Base-by-base conservation (phyloP, 2,797 vertebrate species). In the Cuculus canorus region DNA sequence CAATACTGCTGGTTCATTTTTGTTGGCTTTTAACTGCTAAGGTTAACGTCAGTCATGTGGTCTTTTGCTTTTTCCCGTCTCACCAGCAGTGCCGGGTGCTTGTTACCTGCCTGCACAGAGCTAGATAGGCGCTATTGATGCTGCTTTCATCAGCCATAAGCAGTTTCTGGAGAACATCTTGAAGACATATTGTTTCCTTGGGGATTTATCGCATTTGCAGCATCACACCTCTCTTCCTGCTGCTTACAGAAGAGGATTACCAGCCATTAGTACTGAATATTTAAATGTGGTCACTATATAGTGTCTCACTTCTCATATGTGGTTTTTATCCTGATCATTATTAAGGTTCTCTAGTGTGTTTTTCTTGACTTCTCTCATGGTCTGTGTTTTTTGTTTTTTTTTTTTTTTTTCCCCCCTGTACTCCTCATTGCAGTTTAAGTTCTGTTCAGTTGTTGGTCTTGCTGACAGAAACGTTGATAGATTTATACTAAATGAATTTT, bases 131-230 rank as follows among this genome's bases (percentile, higher is more conserved):
- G 57, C 39, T 59, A 39, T 0, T 90, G 92, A 17, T 81, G 86
- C 68, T 75, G 75, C 90, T 93, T 76, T 92, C 54, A 82, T 92
- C 78, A 88, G 4, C 81, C 79, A 19, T 57, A 41, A 91, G 83
- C 82, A 53, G 56, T 61, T 95, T 68, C 68, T 66, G 47, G 81
- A 85, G 83, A 91, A 75, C 71, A 81, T 92, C 86, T 89, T 93
- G 81, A 78, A 82, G 84, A 77, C 45, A 15, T 48, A 32, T 19
- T 80, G 70, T 91, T 91, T 95, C 92, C 92, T 87, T 61, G 53
- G 92, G 91, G 91, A 95, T 85, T 96, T 95, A 75, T 25, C 95
- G 86, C 60, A 47, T 87, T 95, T 94, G 84, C 92, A 75, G 13
- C 75, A 87, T 89, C 69, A 60, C 78, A 89, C 93, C 82, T 90